These are phyloP conservation scores for Drosophila parabipectinata DNA, from an alignment of 1,140 invertebrate genomes.

Conservation along the genomic window DNA sequence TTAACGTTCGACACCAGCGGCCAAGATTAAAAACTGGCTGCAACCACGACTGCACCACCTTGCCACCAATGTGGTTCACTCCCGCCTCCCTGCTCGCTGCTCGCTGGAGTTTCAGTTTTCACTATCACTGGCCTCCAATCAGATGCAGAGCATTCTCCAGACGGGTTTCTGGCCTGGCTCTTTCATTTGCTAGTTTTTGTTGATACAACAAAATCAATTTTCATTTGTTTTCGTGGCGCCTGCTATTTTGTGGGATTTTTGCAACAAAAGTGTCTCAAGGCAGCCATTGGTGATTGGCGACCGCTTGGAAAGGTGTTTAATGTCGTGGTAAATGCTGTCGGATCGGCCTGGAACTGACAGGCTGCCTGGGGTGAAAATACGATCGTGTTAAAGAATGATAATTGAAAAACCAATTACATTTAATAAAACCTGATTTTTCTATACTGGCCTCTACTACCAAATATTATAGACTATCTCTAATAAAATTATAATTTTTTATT, in stretches of 20 bases:
- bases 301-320: constrained; percentile 52
- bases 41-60: constrained; percentile 10
- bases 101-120: constrained; percentile 54
- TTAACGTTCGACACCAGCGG: constrained; percentile 52
- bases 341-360: constrained; percentile 19
- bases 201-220: constrained; percentile 1
- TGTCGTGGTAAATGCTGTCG: constrained; percentile 29
- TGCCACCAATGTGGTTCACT: constrained; percentile 30
- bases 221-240: constrained; percentile 10
- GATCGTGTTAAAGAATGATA: constrained; percentile 25
- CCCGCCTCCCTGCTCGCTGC: constrained; percentile 13
- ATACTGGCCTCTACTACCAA: background rate
- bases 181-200: background rate
- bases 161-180: constrained; percentile 24
- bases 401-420: constrained; percentile 32
- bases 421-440: constrained; percentile 28
- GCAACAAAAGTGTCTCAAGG: constrained; percentile 37
- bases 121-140: constrained; percentile 61
- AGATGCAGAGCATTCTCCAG: constrained; percentile 56
- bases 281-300: constrained; percentile 43
- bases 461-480: background rate
- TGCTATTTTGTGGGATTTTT: constrained; percentile 9
- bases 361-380: constrained; percentile 17
- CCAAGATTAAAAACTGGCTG: constrained; percentile 54
- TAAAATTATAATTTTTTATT: background rate